phyloP scores from a whole-genome alignment of 2,797 vertebrate species.

The Sebastes baramenuke region DNA sequence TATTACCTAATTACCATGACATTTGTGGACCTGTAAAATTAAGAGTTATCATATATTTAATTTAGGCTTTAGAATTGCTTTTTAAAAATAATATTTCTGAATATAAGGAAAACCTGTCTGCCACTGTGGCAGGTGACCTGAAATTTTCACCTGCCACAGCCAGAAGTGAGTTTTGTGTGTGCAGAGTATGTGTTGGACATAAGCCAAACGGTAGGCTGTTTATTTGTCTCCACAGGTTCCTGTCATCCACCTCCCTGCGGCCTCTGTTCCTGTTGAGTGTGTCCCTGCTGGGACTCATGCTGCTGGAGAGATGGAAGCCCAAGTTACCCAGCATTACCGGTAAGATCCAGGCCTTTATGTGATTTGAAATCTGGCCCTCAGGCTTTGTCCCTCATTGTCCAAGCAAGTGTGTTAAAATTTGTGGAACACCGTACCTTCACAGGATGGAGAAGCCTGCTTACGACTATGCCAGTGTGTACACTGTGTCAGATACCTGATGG shows the following conservation, averaged over 20 bases:
- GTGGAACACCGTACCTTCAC: not conserved
- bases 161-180: not conserved
- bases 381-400: slow-evolving; percentile 6
- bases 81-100: too few relatives aligned
- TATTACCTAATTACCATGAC: rapidly evolving
- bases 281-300: slow-evolving; percentile 88
- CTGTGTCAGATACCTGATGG: not conserved
- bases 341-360: slow-evolving; percentile 53
- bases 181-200: too few relatives aligned
- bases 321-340: slow-evolving; percentile 85
- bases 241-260: slow-evolving; percentile 92
- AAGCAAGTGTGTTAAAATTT: not conserved
- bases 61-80: too few relatives aligned
- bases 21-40: too few relatives aligned
- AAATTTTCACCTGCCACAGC: too few relatives aligned
- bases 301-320: slow-evolving; percentile 94
- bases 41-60: too few relatives aligned
- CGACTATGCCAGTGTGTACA: too few relatives aligned
- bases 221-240: slow-evolving; percentile 82
- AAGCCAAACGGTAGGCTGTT: not conserved
- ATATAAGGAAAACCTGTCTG: too few relatives aligned
- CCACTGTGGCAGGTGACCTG: too few relatives aligned
- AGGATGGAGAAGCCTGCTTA: not conserved
- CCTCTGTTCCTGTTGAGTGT: slow-evolving; percentile 92
- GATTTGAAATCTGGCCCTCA: not conserved